Evolutionary conservation across 1,140 invertebrate genomes (phyloP), one percentile per base, ranked within the genome.

Genomic region (Saccostrea glomerata): DNA sequence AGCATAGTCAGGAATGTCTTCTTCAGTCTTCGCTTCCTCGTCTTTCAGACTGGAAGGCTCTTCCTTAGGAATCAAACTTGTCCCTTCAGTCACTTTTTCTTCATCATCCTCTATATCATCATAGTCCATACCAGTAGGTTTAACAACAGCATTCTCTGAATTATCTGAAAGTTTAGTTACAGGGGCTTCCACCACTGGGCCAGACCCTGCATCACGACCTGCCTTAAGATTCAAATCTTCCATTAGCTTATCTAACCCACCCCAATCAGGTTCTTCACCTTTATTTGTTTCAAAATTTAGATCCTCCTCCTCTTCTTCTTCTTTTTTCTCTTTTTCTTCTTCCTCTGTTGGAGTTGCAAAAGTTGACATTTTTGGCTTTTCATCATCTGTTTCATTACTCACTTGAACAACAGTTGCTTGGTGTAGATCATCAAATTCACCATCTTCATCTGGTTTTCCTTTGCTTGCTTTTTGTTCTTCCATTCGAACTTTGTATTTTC

Each of bases 241-340:
- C 70, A 77, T 30, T 36, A 77, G 70, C 23, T 77, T 17, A 77
- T 77, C 70, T 77, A 77, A 77, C 70, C 70, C 70, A 77, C 70
- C 70, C 70, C 70, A 77, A 77, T 77, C 70, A 36, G 70, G 70
- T 77, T 77, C 47, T 47, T 47, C 70, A 77, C 70, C 70, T 77
- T 77, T 77, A 30, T 12, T 30, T 4, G 3, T 36, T 17, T 77
- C 70, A 3, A 77, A 15, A 15, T 17, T 36, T 0, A 13, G 11
- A 0, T 77, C 30, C 25, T 30, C 25, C 70, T 30, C 13, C 7
- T 77, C 70, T 2, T 36, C 58, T 7, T 17, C 15, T 17, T 63
- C 58, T 17, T 17, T 17, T 17, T 63, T 63, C 5, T 63, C 58
- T n/a, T 63, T n/a, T 20, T 63, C 58, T 6, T 0, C n/a, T 2